Percentiles rank a stretch among this genome's conserved stretches.
phyloP scores from a whole-genome alignment of 2,113 vertebrate genomes.

The Xiphophorus couchianus region DNA sequence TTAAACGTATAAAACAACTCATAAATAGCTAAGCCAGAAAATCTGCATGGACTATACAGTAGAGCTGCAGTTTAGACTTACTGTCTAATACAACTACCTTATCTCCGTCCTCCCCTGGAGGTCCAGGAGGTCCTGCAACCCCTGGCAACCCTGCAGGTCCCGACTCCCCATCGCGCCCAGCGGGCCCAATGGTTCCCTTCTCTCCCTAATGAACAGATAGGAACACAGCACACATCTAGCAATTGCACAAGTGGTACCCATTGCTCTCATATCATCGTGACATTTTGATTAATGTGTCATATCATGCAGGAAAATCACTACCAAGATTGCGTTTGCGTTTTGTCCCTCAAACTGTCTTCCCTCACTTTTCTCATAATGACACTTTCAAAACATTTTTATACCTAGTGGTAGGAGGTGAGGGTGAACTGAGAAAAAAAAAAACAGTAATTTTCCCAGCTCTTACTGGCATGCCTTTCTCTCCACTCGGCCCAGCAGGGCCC shows the following conservation, averaged over 20 bases:
- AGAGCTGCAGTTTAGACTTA: neutral
- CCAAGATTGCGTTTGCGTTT: constrained; percentile 8
- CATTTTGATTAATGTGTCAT: constrained; percentile 39
- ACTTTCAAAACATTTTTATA: constrained; percentile 44
- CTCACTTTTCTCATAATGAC: constrained; percentile 37
- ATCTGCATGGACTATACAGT: neutral
- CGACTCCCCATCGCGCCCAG: constrained; percentile 84
- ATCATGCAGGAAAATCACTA: constrained; percentile 7
- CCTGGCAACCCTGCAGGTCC: constrained; percentile 85
- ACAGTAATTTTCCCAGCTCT: constrained; percentile 63
- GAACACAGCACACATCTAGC: constrained; percentile 27
- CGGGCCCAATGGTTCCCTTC: constrained; percentile 82
- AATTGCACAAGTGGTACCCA: constrained; percentile 23
- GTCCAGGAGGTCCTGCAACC: constrained; percentile 79
- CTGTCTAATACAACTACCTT: constrained; percentile 78
- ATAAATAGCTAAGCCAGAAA: neutral
- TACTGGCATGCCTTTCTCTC: constrained; percentile 92
- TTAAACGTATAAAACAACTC: constrained; percentile 23
- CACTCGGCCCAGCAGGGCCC: constrained; percentile 85
- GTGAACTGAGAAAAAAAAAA: constrained; percentile 32
- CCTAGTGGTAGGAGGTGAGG: constrained; percentile 35
- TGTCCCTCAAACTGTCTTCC: constrained; percentile 22
- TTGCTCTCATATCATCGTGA: constrained; percentile 33
- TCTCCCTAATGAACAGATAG: constrained; percentile 83
- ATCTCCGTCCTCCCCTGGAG: constrained; percentile 90